Conservation (phyloP, 2,797 vertebrate genomes). For the Uromys caudimaculatus region DNA sequence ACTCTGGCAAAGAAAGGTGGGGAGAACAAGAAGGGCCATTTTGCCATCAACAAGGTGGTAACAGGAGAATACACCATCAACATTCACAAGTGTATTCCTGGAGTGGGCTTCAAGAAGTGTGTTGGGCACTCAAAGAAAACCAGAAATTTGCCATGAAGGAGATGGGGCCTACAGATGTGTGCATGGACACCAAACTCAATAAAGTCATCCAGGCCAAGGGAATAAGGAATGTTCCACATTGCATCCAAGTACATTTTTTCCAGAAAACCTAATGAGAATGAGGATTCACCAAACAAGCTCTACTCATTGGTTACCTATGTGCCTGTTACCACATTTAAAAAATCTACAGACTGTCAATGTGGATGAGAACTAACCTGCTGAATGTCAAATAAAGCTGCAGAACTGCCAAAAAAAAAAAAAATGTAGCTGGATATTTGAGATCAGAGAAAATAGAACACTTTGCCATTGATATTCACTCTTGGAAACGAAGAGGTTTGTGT, state of each 20-base stretch:
- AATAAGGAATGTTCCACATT: background rate
- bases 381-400: background rate
- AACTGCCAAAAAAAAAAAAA: background rate
- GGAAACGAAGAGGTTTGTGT: conserved; percentile 58
- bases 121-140: too few relatives aligned
- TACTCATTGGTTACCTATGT: background rate
- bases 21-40: too few relatives aligned
- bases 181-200: too few relatives aligned
- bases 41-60: background rate
- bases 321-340: background rate
- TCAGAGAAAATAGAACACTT: conserved; percentile 61
- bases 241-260: background rate
- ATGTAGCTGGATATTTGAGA: background rate
- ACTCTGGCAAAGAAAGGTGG: too few relatives aligned
- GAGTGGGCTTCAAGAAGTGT: too few relatives aligned
- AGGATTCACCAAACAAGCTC: background rate
- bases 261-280: background rate
- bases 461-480: conserved; percentile 35
- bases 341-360: background rate
- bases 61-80: background rate
- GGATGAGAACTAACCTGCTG: background rate
- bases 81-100: background rate
- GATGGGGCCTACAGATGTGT: background rate
- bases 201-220: background rate
- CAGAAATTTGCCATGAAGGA: background rate